Evolutionary conservation across 1,140 invertebrate genomes (phyloP).

Genomic region (Hyposmocoma kahamanoa): DNA sequence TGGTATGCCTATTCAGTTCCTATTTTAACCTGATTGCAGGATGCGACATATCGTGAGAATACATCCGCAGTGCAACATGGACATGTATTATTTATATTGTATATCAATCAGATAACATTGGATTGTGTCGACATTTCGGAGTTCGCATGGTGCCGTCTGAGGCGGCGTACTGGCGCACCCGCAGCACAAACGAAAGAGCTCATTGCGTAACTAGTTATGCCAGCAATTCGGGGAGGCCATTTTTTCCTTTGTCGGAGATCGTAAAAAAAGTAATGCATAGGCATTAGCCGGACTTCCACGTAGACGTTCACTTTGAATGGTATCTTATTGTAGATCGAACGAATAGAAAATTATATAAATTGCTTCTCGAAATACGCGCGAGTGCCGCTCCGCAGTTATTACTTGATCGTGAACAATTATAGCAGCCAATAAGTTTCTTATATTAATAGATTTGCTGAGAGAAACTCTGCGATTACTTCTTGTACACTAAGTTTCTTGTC

Average conservation of each 20-base stretch:
- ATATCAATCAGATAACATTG: slow-evolving; percentile 20
- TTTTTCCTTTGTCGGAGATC: slow-evolving; percentile 25
- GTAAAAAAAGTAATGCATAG: slow-evolving; percentile 41
- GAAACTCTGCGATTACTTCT: not conserved
- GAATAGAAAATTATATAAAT: slow-evolving; percentile 48
- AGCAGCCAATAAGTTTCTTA: slow-evolving; percentile 12
- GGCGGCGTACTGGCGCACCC: not conserved
- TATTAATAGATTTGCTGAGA: not conserved
- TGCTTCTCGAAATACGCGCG: slow-evolving; percentile 31
- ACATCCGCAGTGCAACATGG: slow-evolving; percentile 6
- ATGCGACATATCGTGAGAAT: slow-evolving; percentile 10
- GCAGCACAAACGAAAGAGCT: slow-evolving; percentile 12
- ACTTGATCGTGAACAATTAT: slow-evolving; percentile 27
- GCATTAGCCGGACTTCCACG: slow-evolving; percentile 33
- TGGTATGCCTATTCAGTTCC: too few relatives aligned
- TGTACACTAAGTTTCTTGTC: too few relatives aligned
- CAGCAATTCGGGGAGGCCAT: slow-evolving; percentile 7
- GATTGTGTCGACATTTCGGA: slow-evolving; percentile 22
- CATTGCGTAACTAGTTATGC: slow-evolving; percentile 19
- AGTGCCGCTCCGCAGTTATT: slow-evolving; percentile 10
- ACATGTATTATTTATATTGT: slow-evolving; percentile 22
- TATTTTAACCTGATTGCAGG: too few relatives aligned
- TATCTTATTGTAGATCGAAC: slow-evolving; percentile 33
- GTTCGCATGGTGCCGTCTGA: slow-evolving; percentile 19
- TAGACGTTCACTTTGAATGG: slow-evolving; percentile 38